Percentiles rank a stretch among this genome's conserved stretches.
Conservation (phyloP, 2,888 invertebrate species). For the Entomobrya multifasciata region DNA sequence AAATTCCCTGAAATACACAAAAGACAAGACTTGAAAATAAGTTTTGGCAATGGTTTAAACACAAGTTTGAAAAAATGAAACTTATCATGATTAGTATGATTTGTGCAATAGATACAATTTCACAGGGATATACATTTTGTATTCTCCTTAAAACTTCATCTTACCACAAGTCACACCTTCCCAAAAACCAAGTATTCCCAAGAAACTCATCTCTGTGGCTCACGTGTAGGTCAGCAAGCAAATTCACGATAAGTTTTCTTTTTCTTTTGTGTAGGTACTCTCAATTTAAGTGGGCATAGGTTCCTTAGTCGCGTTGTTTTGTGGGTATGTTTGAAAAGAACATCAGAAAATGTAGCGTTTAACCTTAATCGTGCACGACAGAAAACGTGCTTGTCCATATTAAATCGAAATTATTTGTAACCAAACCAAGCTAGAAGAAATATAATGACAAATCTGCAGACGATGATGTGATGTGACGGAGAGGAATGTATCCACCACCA, state of each 20-base stretch:
- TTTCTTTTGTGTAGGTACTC: not conserved
- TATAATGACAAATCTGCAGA: not conserved
- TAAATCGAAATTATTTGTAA: slow-evolving; percentile 46
- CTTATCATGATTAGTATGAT: too few species aligned
- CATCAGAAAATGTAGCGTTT: slow-evolving; percentile 51
- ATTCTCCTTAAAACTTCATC: too few species aligned
- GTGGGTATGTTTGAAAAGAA: slow-evolving; percentile 49
- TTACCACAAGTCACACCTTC: too few species aligned
- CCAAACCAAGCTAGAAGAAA: slow-evolving; percentile 22
- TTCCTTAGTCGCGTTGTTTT: slow-evolving; percentile 49
- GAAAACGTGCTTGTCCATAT: slow-evolving; percentile 67
- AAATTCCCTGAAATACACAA: too few species aligned
- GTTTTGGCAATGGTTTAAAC: too few species aligned
- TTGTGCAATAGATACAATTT: too few species aligned
- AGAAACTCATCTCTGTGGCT: slow-evolving; percentile 22
- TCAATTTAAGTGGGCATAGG: not conserved
- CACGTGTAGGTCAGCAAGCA: too few species aligned
- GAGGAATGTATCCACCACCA: slow-evolving; percentile 25
- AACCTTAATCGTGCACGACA: slow-evolving; percentile 69
- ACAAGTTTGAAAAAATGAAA: too few species aligned
- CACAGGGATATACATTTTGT: too few species aligned
- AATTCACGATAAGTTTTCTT: too few species aligned
- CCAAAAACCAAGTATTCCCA: slow-evolving; percentile 23
- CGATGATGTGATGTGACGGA: slow-evolving; percentile 16
- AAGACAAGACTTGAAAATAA: too few species aligned